A percentile compares a stretch with the other conserved stretches of the same genome.
Conservation (phyloP, 2,888 invertebrate genomes). For the Glaucopsyche alexis region DNA sequence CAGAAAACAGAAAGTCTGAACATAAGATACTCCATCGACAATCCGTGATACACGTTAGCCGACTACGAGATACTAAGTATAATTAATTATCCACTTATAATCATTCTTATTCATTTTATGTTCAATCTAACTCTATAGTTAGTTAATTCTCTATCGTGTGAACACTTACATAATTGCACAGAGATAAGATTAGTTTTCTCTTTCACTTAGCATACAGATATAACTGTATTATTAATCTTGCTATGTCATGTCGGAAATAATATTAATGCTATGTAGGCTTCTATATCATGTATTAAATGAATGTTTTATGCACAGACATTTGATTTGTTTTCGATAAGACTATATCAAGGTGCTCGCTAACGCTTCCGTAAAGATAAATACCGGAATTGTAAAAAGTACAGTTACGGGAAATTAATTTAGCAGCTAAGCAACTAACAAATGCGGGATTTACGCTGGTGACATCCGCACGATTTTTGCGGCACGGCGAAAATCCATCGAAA, state of each 20-base stretch:
- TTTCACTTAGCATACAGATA: not conserved
- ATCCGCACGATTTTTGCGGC: too few species aligned
- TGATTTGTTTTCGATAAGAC: not conserved
- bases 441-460: too few species aligned
- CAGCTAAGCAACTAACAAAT: too few species aligned
- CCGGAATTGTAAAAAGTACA: not conserved
- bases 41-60: not conserved
- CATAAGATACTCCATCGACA: too few species aligned
- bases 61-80: not conserved
- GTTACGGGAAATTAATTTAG: too few species aligned
- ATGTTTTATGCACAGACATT: not conserved
- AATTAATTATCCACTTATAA: not conserved
- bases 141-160: not conserved
- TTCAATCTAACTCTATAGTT: not conserved
- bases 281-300: constrained; percentile 3
- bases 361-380: not conserved
- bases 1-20: too few species aligned
- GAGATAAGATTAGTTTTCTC: constrained; percentile 6
- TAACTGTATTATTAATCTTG: not conserved
- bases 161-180: not conserved
- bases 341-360: not conserved
- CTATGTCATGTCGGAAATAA: not conserved
- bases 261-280: not conserved
- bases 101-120: not conserved
- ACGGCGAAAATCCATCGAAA: too few species aligned